Evolutionary conservation across 2,888 invertebrate species (phyloP).

Genomic region (Netelia virgata): DNA sequence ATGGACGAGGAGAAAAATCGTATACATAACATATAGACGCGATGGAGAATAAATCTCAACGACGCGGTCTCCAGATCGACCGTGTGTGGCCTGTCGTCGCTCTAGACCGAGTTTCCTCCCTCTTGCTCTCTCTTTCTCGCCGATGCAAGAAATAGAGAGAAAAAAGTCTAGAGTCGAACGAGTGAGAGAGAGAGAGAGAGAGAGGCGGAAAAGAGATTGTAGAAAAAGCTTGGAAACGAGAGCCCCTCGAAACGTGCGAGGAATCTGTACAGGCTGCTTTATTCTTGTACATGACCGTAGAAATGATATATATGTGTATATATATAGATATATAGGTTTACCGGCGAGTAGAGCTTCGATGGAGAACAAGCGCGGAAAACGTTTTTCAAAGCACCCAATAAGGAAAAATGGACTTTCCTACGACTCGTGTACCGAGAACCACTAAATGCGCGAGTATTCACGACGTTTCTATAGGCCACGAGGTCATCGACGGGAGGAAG

Average conservation of each 20-base stretch:
- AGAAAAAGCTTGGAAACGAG: slow-evolving; percentile 3
- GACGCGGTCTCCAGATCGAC: neutral
- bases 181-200: neutral
- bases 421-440: slow-evolving; percentile 6
- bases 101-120: neutral
- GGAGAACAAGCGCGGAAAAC: slow-evolving; percentile 22
- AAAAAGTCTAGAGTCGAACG: neutral
- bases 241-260: slow-evolving; percentile 21
- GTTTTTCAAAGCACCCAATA: slow-evolving; percentile 16
- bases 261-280: slow-evolving; percentile 28
- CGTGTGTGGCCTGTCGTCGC: slow-evolving; percentile 3
- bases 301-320: neutral
- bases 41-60: slow-evolving; percentile 31
- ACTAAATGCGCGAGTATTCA: neutral
- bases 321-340: neutral
- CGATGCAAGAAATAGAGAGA: slow-evolving; percentile 23
- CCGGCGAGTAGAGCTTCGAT: slow-evolving; percentile 9
- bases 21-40: neutral
- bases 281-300: slow-evolving; percentile 1
- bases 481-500: neutral
- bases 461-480: neutral
- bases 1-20: neutral
- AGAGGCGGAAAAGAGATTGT: neutral
- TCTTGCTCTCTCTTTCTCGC: neutral
- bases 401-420: slow-evolving; percentile 4